Evolutionary conservation across 1,140 invertebrate species (phyloP), one percentile per base, ranked within the genome.

Genomic region (Brachionus calyciflorus): DNA sequence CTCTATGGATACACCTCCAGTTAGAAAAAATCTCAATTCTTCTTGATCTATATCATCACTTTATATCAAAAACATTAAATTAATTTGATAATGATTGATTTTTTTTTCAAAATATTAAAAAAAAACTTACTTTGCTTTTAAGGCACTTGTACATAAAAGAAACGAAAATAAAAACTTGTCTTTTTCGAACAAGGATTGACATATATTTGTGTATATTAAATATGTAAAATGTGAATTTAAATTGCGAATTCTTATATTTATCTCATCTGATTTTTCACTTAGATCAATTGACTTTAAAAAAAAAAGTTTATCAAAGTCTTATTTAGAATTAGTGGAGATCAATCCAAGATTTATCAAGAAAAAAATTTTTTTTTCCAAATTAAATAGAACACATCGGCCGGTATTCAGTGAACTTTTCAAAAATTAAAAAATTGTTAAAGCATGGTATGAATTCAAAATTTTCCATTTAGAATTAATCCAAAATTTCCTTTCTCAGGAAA

Each of bases 81-180:
- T 7, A 19, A 10, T 24, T 78, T 57, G 40, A 17, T n/a, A n/a
- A n/a, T n/a, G n/a, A n/a, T n/a, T n/a, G 1, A 7, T 26, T 1
- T 33, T 30, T 24, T 55, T 49, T 37, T 24, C 12, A n/a, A 53
- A 70, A n/a, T 65, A n/a, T n/a, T n/a, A n/a, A 0, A n/a, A 33
- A 0, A 37, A 14, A 17, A 40, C 17, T 76, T 41, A 40, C 41
- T 80, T 82, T 78, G 79, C 83, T 82, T 82, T 76, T 51, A 60
- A 10, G n/a, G 63, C 17, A 12, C 83, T 81, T 73, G 83, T 81
- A 78, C 83, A 84, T 19, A 85, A 78, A n/a, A 85, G 78, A 78
- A 85, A 85, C 17, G 84, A 85, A 78, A 85, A 85, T 14, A 85
- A 81, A 9, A 85, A 79, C 73, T 85, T 85, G 78, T 85, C 84